Base-by-base conservation (phyloP, 2,113 vertebrate species). In the Heteronetta atricapilla region DNA sequence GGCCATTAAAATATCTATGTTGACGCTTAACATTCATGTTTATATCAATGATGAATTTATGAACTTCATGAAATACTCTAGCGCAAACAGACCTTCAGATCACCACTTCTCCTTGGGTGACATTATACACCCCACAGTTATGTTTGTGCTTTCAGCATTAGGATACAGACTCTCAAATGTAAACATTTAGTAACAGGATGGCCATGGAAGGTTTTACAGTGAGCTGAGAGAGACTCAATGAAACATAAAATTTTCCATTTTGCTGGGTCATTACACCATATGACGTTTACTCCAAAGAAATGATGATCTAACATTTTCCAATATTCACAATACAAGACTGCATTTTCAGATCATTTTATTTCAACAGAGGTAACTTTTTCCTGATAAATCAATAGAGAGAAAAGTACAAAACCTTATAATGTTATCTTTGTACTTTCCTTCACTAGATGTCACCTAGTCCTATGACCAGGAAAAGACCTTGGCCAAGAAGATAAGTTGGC, bases 401-500 rank as follows among this genome's bases (percentile, higher is more conserved):
- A 42, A 91, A 75, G 80, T 22, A 88, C 31, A 89, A 82, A 89
- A 63, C 11, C 34, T 82, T 76, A 2, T 7, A 58, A 70, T 0
- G 3, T 76, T 80, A 87, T 82, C 78, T 87, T 60, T 79, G 38
- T 53, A n/a, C 10, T 75, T 93, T 74, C 69, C 69, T 82, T 86
- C 74, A 50, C n/a, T 52, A 79, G 48, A 84, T 87, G 77, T 89
- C 93, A 94, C 50, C 81, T 38, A 89, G 87, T 56, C 63, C 84
- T 76, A 10, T 7, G 48, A 91, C 48, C 50, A 73, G 48, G 44
- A 72, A 73, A 28, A 73, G 67, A 82, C 70, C 70, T 87, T 85
- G 66, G 70, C 59, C 87, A 87, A 73, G 62, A 87, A 87, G 66
- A 33, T 66, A 87, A 76, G 8, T 2, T 77, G 75, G n/a, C 44